Conservation (phyloP, 2,113 vertebrate species). For the Cygnus atratus region DNA sequence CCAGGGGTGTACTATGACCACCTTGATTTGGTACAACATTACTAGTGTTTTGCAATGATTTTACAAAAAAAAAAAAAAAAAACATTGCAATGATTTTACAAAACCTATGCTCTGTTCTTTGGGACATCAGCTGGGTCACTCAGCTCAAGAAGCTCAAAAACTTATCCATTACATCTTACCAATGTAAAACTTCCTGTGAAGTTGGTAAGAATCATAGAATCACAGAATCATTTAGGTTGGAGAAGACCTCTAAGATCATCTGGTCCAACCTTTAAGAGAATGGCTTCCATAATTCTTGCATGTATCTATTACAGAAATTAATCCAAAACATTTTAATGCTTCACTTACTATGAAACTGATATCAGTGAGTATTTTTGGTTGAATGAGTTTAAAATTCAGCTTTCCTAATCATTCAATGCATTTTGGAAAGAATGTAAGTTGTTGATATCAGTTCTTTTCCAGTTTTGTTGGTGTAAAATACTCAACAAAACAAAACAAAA, state of each 20-base stretch:
- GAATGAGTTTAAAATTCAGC: neutral
- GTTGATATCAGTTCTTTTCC: neutral
- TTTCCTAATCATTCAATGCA: neutral
- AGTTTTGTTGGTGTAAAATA: neutral
- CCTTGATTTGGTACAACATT: neutral
- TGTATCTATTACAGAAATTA: neutral
- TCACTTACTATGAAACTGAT: neutral
- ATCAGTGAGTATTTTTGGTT: neutral
- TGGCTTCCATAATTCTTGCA: neutral
- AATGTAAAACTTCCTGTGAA: neutral
- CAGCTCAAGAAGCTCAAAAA: neutral
- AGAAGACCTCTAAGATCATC: too few relatives aligned
- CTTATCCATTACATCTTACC: neutral
- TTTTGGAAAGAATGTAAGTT: neutral
- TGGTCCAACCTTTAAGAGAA: neutral
- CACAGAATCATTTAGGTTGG: too few relatives aligned
- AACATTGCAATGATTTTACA: neutral
- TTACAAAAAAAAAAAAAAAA: too few relatives aligned
- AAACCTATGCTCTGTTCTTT: neutral
- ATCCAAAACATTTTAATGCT: neutral
- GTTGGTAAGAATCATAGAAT: neutral
- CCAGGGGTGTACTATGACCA: neutral
- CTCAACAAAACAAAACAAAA: rapidly evolving
- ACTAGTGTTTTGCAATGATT: neutral
- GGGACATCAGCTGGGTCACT: neutral